Percentiles rank a stretch among this genome's conserved stretches.
These are phyloP conservation scores for Amaurobius ferox DNA, from an alignment of 2,888 invertebrate genomes.

Conservation along the genomic window DNA sequence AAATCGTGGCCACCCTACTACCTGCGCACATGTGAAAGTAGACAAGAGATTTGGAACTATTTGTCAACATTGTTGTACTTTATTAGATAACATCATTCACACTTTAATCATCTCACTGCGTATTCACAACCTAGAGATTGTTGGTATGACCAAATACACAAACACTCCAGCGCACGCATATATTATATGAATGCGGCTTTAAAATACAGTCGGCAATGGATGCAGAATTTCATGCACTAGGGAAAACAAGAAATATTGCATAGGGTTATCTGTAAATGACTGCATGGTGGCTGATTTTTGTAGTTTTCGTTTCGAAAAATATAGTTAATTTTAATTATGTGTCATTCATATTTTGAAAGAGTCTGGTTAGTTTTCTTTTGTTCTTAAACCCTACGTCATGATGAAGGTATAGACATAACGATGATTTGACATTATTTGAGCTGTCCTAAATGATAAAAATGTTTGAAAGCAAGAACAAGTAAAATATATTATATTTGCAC, in stretches of 20 bases:
- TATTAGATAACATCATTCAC: slow-evolving; percentile 70
- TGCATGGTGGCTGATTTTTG: too few relatives aligned
- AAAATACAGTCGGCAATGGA: slow-evolving; percentile 5
- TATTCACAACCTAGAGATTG: slow-evolving; percentile 35
- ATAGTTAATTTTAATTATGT: too few relatives aligned
- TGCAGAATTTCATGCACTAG: slow-evolving; percentile 7
- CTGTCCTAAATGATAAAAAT: too few relatives aligned
- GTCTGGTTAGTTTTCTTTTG: too few relatives aligned
- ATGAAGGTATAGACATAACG: too few relatives aligned
- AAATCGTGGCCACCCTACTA: too few relatives aligned
- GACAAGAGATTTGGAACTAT: neutral
- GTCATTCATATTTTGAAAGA: too few relatives aligned
- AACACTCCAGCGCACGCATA: slow-evolving; percentile 13
- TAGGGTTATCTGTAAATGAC: neutral
- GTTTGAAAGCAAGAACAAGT: too few relatives aligned
- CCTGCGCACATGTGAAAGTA: neutral
- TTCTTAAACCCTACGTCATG: too few relatives aligned
- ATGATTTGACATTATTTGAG: too few relatives aligned
- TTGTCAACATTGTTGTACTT: slow-evolving; percentile 68
- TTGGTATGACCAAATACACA: slow-evolving; percentile 16
- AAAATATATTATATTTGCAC: too few relatives aligned
- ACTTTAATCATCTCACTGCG: slow-evolving; percentile 29
- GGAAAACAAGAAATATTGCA: neutral
- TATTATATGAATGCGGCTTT: neutral
- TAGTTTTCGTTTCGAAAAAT: too few relatives aligned